Conservation (phyloP, 2,888 invertebrate species). For the Sarcophaga carnaria region DNA sequence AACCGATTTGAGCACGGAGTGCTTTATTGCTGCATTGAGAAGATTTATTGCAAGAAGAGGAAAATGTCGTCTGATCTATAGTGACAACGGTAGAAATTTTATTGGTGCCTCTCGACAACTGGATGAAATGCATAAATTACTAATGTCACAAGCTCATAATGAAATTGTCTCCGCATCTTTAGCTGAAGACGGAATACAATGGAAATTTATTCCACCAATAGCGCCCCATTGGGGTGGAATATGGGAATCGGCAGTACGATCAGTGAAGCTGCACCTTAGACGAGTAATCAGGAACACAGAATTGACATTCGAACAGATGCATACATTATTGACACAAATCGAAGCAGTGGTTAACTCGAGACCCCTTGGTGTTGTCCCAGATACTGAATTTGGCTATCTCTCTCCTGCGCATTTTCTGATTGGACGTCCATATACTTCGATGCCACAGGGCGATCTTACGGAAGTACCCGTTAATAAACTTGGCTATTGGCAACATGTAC, state of each 20-base stretch:
- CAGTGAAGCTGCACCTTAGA: conserved; percentile 63
- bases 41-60: conserved; percentile 60
- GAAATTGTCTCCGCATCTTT: conserved; percentile 41
- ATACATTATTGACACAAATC: conserved; percentile 25
- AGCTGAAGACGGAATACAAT: conserved; percentile 56
- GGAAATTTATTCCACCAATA: conserved; percentile 65
- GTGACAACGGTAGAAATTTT: conserved; percentile 66
- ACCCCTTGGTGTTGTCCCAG: conserved; percentile 42
- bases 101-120: conserved; percentile 53
- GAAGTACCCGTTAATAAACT: conserved; percentile 43
- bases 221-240: conserved; percentile 63
- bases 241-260: conserved; percentile 63
- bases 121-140: conserved; percentile 55
- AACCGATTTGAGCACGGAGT: conserved; percentile 58
- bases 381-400: conserved; percentile 53
- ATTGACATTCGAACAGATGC: conserved; percentile 53
- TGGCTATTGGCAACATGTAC: conserved; percentile 59
- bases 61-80: conserved; percentile 57
- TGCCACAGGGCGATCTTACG: conserved; percentile 48
- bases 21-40: conserved; percentile 58
- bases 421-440: conserved; percentile 55
- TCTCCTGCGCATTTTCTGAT: conserved; percentile 62
- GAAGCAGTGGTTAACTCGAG: conserved; percentile 50
- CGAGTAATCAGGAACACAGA: conserved; percentile 36
- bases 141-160: conserved; percentile 40